Evolutionary conservation across 2,888 invertebrate genomes (phyloP), one percentile per base, ranked within the genome.

Genomic region (Gordius sp.): DNA sequence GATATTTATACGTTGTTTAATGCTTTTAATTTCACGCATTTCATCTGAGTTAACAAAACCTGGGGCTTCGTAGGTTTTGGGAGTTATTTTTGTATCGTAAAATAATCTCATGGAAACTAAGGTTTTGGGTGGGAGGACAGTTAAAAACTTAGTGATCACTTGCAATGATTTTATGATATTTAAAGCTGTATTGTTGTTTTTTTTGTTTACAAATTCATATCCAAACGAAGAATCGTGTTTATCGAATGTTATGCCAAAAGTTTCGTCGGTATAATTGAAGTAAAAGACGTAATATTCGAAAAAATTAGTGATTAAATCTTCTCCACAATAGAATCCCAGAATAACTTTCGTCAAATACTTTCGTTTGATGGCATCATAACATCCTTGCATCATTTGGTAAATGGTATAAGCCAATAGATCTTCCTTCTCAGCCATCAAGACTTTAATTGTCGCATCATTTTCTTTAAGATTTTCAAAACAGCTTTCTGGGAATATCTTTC

Each of bases 281-380:
- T 47, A 23, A 20, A 47, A 47, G 8, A 47, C 20, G 20, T 47
- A 47, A 20, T 47, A 47, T 47, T 47, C 47, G 4, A 47, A n/a
- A 47, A 47, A 47, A 47, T 47, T 47, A n/a, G 4, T 47, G 8
- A 23, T 4, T 47, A 47, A n/a, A 20, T 47, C 47, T 4, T 47
- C 47, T 8, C 20, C 47, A 4, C 4, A 4, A 20, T 47, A 47
- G 23, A 47, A 47, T n/a, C 47, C 47, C 23, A 47, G 8, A 4
- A 47, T 20, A 4, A 47, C 47, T 47, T 47, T 47, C 20, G 4
- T 47, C 20, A 47, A 47, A 20, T n/a, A 20, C 20, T 47, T 47
- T 20, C 20, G 8, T 47, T 47, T 47, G 47, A 47, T 47, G 13
- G 47, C 47, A n/a, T 47, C 47, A 47, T 47, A 47, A 47, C 47